Evolutionary conservation across 2,797 vertebrate genomes (phyloP), one percentile per base, ranked within the genome.

Genomic region (Lates japonicus): DNA sequence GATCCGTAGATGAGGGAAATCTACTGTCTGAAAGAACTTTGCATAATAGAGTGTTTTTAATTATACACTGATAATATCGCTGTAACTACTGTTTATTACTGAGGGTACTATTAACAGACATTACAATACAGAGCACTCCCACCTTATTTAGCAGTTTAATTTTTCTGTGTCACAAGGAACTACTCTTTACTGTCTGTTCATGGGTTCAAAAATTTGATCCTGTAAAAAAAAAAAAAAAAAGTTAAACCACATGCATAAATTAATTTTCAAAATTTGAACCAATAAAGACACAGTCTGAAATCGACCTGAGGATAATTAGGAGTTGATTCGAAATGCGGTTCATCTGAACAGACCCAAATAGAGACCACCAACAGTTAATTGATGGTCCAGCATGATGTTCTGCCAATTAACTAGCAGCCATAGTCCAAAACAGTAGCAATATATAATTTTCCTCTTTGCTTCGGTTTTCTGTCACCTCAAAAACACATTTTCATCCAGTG

Each of bases 1-100:
- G 37, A 85, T 66, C 65, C 67, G 31, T 41, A 80, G 58, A 78
- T 39, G 41, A 58, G 41, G 81, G 51, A 68, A 78, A 71, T 37
- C 5, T 22, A 29, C 55, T 49, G 63, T 73, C 46, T 5, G 20
- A 14, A 17, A n/a, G 78, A 77, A 61, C 57, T 52, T 57, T 14
- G 29, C 61, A 12, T 16, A 20, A 59, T 39, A 6, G 19, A 37
- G 55, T 46, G 39, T 13, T 2, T 59, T 57, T 75, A 55, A 61
- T 16, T 46, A 16, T 44, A 62, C 37, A 44, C n/a, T 60, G 54
- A 8, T 37, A 39, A 31, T 51, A 44, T 60, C 25, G 57, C 29
- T 54, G 37, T 33, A 49, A 11, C 55, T 55, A 31, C 54, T 3
- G n/a, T 51, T 70, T 35, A 55, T 74, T 76, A 63, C 59, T 76